Percentiles rank a stretch among this genome's conserved stretches.
Conservation (phyloP, 2,797 vertebrate species). For the Odontamblyopus rebecca region DNA sequence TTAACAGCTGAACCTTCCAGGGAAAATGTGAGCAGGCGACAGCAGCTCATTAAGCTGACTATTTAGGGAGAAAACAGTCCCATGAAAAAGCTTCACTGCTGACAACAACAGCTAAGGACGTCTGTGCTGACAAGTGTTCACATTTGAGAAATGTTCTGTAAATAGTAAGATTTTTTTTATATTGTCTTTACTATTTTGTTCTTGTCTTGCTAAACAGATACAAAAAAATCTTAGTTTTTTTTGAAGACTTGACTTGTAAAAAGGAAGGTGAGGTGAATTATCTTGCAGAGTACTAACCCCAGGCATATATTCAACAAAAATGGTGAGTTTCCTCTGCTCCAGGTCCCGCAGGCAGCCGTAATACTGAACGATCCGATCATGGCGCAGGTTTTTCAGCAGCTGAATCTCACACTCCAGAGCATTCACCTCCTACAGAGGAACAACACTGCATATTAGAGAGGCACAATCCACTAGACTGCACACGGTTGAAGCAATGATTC, state of each 20-base stretch:
- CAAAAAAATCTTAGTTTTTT: too few species aligned
- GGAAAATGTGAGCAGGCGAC: constrained; percentile 69
- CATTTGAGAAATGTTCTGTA: constrained; percentile 47
- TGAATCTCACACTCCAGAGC: constrained; percentile 95
- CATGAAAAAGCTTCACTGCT: constrained; percentile 65
- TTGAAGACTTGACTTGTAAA: background rate
- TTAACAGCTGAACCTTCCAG: constrained; percentile 69
- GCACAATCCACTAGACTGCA: background rate
- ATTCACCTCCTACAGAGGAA: constrained; percentile 83
- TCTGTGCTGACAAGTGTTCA: constrained; percentile 54
- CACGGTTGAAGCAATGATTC: background rate
- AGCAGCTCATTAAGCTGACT: constrained; percentile 65
- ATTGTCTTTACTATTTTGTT: constrained; percentile 12
- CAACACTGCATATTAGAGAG: background rate
- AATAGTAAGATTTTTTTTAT: constrained; percentile 24
- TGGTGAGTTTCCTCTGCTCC: constrained; percentile 87
- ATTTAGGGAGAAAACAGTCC: constrained; percentile 65
- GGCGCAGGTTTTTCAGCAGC: constrained; percentile 89
- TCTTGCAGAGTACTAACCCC: constrained; percentile 79
- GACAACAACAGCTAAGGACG: constrained; percentile 51
- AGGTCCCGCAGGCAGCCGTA: constrained; percentile 88
- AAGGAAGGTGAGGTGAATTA: background rate
- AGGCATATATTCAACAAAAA: constrained; percentile 95
- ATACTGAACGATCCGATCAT: constrained; percentile 92
- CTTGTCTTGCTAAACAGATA: too few species aligned